Evolutionary conservation across 1,140 invertebrate genomes (phyloP), one percentile per base, ranked within the genome.

Genomic region (Bombus difficillimus): DNA sequence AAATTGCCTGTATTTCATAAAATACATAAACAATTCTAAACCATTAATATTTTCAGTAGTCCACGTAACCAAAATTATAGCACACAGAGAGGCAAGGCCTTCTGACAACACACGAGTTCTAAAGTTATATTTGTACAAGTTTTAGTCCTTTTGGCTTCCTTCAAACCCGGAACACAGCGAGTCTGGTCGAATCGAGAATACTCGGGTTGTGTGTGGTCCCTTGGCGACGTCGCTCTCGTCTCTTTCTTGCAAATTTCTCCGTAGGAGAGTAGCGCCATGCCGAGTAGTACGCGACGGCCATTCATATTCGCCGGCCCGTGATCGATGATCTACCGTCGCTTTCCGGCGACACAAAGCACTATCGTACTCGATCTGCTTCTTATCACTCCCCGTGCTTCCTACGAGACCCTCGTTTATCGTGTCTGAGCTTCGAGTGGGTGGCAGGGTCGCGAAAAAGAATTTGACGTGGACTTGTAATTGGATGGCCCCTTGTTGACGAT

Each of bases 281-380:
- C 32, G 64, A 53, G 32, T 68, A 76, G 39, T 39, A 41, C 73
- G 34, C 73, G 59, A 9, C n/a, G 57, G 72, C 76, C 72, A 85
- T 39, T 86, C 84, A 79, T 88, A 86, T 78, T 86, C 86, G 53
- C 66, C 15, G 39, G 32, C 39, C 88, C 81, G 59, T 89, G 88
- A 89, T 89, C 87, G 79, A 89, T 86, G 88, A 89, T 89, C 83
- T 47, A 43, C 62, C 66, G 75, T 76, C 71, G 62, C 79, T 43
- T 71, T 47, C 53, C 66, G 66, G 64, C 88, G 83, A 89, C 88
- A 89, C 77, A 88, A 82, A 80, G 64, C 79, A 81, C 69, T 89
- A 89, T 83, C 79, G 76, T 80, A 43, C 22, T 75, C 83, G 78
- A 86, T 88, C 83, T 86, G 83, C 80, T 86, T 59, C 74, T 89